Base-by-base conservation (phyloP, 1,140 invertebrate species). In the Drosophila sproati region DNA sequence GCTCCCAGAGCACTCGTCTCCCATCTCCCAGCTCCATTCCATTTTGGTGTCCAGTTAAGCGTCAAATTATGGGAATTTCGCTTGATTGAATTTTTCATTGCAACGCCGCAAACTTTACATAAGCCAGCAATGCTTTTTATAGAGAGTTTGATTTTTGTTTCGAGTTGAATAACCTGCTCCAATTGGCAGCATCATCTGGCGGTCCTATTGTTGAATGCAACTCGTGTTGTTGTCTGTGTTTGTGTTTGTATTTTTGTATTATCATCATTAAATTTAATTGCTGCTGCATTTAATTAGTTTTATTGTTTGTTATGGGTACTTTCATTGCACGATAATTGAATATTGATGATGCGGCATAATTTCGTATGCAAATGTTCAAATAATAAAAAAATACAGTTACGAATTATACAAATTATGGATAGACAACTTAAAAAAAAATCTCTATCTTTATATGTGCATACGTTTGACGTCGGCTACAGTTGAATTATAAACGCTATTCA, bases 61-160 rank as follows among this genome's bases (percentile, higher is more conserved):
- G 85, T 89, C 85, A 89, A 89, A 89, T 89, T 89, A 89, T 89
- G 85, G 85, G 85, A 89, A 89, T 89, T 89, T 89, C 85, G 85
- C 85, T 89, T 90, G 85, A 89, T 89, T 89, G 85, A 89, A 89
- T 89, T 90, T 87, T 79, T 69, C 69, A 74, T 69, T 82, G 80
- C 74, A 75, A 43, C 45, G 51, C 80, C 50, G 32, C 59, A 43
- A 37, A 57, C 54, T 75, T 77, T 89, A 89, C 85, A 89, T 89
- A 89, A 88, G 85, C 56, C 4, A 20, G 7, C 32, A 28, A 37
- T 8, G 10, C 57, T 54, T 7, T 51, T 35, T 51, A 55, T 43
- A 56, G 39, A 60, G 39, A 56, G 54, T 57, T 34, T 55, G 12
- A 10, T 55, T 20, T n/a, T 5, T 52, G 32, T n/a, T 34, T 29